A percentile compares a stretch with the other conserved stretches of the same genome.
Evolutionary conservation across 2,797 vertebrate species (phyloP).

Genomic region (Diplodus puntazzo): DNA sequence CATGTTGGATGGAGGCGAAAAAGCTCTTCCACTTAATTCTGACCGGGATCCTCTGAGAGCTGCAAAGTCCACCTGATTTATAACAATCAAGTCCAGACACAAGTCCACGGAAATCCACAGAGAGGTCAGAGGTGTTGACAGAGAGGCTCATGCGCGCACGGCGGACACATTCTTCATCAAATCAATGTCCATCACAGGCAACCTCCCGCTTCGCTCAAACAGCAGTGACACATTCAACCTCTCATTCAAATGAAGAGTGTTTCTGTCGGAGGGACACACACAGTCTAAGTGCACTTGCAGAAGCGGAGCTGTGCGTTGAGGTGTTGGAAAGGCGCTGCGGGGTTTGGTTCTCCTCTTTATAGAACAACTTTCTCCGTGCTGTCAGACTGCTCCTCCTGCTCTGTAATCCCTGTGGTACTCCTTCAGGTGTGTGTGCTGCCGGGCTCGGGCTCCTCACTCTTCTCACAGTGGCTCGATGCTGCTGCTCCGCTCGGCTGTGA

Average conservation of each 20-base stretch:
- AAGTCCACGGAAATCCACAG: conserved; percentile 50
- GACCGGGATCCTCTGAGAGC: conserved; percentile 11
- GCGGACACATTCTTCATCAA: conserved; percentile 34
- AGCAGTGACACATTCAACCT: conserved; percentile 7
- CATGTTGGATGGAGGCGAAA: conserved; percentile 79
- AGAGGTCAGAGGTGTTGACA: conserved; percentile 47
- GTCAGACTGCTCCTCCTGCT: conserved; percentile 39
- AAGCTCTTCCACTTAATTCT: conserved; percentile 24
- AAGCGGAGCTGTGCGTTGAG: conserved; percentile 47
- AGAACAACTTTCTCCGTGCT: conserved; percentile 41
- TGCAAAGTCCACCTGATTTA: conserved; percentile 10
- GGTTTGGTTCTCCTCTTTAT: neutral
- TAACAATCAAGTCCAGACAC: conserved; percentile 35
- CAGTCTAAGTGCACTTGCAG: conserved; percentile 75
- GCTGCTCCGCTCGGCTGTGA: conserved; percentile 75
- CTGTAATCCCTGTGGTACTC: conserved; percentile 58
- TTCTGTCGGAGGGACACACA: conserved; percentile 30
- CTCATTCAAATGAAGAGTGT: neutral
- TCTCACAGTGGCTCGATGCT: conserved; percentile 69
- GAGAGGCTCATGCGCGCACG: conserved; percentile 17
- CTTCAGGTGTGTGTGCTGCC: conserved; percentile 50
- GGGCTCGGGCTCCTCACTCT: conserved; percentile 19
- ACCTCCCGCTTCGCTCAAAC: conserved; percentile 5
- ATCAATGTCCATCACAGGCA: conserved; percentile 38
- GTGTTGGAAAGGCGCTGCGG: conserved; percentile 41